Percentiles rank a stretch among this genome's conserved stretches.
phyloP scores from a whole-genome alignment of 2,888 invertebrate species.

The Oegoconia quadripuncta region DNA sequence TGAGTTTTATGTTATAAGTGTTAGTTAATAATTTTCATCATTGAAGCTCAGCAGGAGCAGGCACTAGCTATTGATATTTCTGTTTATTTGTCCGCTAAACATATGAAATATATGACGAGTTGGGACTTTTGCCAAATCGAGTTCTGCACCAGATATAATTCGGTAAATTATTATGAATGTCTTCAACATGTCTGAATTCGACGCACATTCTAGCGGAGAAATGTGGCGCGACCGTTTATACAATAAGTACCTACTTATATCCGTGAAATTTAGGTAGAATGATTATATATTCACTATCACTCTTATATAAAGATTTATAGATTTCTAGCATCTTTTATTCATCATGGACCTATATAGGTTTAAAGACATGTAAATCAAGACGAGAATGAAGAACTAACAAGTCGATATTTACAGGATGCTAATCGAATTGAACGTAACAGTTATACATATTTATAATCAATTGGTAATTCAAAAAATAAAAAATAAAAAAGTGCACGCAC shows the following conservation, averaged over 20 bases:
- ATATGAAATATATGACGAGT: conserved; percentile 50
- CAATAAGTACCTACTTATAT: background rate
- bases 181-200: conserved; percentile 39
- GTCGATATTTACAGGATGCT: no score
- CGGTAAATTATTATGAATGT: conserved; percentile 49
- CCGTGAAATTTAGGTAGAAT: background rate
- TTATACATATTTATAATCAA: no score
- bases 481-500: no score
- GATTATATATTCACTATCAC: no score
- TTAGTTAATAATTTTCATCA: no score
- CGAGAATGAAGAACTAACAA: no score
- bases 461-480: no score
- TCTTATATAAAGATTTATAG: no score
- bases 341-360: no score
- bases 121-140: conserved; percentile 57
- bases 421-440: no score
- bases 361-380: no score
- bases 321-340: no score
- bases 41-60: background rate
- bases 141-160: conserved; percentile 49
- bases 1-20: background rate
- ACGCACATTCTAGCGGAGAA: conserved; percentile 28
- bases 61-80: conserved; percentile 22
- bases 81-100: conserved; percentile 43
- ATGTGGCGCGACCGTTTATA: conserved; percentile 4